A percentile compares a stretch with the other conserved stretches of the same genome.
phyloP scores from a whole-genome alignment of 2,113 vertebrate genomes.

The Labeo rohita region DNA sequence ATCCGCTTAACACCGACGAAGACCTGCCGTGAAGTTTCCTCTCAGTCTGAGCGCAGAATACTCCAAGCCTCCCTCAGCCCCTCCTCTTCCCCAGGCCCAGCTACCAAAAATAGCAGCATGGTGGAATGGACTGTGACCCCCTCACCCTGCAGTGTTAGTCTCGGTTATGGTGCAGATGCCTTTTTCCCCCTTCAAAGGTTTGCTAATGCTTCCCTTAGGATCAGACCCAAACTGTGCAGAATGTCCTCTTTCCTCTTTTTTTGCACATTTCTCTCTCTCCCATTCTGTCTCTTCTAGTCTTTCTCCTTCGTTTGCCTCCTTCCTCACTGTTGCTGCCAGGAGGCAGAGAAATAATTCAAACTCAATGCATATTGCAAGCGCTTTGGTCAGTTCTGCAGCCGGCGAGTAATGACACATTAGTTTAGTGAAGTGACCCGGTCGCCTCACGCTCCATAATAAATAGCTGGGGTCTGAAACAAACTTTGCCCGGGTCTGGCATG shows the following conservation, averaged over 20 bases:
- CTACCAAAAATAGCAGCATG: conserved; percentile 51
- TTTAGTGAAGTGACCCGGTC: conserved; percentile 81
- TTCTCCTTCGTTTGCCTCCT: conserved; percentile 46
- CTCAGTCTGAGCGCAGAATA: conserved; percentile 24
- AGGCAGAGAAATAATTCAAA: conserved; percentile 81
- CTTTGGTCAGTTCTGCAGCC: conserved; percentile 75
- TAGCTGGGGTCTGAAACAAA: conserved; percentile 68
- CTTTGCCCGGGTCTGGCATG: conserved; percentile 62
- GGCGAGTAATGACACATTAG: conserved; percentile 76
- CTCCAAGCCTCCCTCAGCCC: neutral
- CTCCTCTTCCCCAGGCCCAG: conserved; percentile 35
- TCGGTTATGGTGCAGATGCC: conserved; percentile 63
- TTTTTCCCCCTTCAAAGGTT: conserved; percentile 69
- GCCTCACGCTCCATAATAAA: conserved; percentile 77
- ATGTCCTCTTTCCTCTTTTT: conserved; percentile 49
- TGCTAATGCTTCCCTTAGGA: conserved; percentile 62
- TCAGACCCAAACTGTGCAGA: conserved; percentile 51
- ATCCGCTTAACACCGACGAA: conserved; percentile 41
- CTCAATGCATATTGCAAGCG: conserved; percentile 78
- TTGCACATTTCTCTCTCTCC: conserved; percentile 14
- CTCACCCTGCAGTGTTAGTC: conserved; percentile 64
- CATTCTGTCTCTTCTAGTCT: conserved; percentile 34
- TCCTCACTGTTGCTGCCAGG: conserved; percentile 64
- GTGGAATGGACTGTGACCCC: conserved; percentile 61
- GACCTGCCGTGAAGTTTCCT: conserved; percentile 37